A percentile compares a stretch with the other conserved stretches of the same genome.
Evolutionary conservation across 2,797 vertebrate genomes (phyloP).

Genomic region (Chelon auratus): DNA sequence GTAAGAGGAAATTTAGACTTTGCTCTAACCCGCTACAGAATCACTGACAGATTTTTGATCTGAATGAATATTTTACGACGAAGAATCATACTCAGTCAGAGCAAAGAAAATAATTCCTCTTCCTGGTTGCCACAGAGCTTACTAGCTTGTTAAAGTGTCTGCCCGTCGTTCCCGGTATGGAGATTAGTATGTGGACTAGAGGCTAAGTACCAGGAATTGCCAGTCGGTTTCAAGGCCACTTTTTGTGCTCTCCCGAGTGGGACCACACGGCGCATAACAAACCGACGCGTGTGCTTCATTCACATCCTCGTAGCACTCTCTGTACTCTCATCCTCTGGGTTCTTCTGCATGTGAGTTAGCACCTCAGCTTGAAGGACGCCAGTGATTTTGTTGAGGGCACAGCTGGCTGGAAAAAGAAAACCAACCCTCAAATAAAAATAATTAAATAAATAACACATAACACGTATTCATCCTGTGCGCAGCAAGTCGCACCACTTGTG

Average conservation of each 20-base stretch:
- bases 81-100: constrained; percentile 40
- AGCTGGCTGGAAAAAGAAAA: constrained; percentile 2
- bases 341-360: not conserved
- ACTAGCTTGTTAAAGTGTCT: constrained; percentile 63
- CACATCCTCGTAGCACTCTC: constrained; percentile 14
- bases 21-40: not conserved
- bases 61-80: not conserved
- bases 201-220: constrained; percentile 50
- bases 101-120: constrained; percentile 41
- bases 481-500: constrained; percentile 67
- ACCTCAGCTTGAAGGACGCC: constrained; percentile 8
- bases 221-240: constrained; percentile 45
- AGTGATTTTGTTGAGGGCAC: constrained; percentile 26
- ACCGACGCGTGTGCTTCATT: constrained; percentile 13
- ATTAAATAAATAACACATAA: constrained; percentile 43
- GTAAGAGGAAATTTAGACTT: not conserved
- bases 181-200: constrained; percentile 52
- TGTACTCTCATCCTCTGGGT: constrained; percentile 25
- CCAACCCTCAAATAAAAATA: not conserved
- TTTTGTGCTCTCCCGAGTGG: constrained; percentile 39
- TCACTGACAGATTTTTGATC: not conserved
- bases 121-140: constrained; percentile 31
- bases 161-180: constrained; percentile 33
- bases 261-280: constrained; percentile 48
- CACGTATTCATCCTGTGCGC: constrained; percentile 40